These are phyloP conservation scores for Dugesia japonica DNA, from an alignment of 2,888 invertebrate species.

Conservation along the genomic window DNA sequence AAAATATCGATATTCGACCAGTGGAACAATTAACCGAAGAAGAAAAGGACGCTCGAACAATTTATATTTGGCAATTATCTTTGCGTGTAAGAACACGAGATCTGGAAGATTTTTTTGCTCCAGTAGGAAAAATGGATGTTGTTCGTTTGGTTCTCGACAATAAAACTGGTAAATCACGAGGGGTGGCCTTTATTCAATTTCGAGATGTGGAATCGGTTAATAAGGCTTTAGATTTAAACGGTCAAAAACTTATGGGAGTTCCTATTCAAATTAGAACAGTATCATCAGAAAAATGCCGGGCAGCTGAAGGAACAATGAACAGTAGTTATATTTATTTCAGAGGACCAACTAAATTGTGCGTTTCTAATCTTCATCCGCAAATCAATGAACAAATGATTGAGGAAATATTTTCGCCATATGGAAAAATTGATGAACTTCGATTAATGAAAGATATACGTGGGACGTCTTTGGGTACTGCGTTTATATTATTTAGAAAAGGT, in stretches of 20 bases:
- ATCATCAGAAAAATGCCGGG: background rate
- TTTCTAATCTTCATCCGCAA: constrained; percentile 90
- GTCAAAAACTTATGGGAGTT: constrained; percentile 61
- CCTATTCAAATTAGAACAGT: constrained; percentile 55
- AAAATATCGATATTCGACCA: background rate
- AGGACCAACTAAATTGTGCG: constrained; percentile 87
- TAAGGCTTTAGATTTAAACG: constrained; percentile 78
- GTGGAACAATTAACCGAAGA: constrained; percentile 55
- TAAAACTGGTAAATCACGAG: constrained; percentile 85
- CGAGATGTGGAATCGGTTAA: constrained; percentile 90
- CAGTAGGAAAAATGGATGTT: constrained; percentile 88
- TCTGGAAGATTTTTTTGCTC: constrained; percentile 91
- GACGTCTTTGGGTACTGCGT: constrained; percentile 88
- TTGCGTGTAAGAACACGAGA: constrained; percentile 79
- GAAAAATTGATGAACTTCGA: constrained; percentile 57
- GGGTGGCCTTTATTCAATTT: constrained; percentile 98
- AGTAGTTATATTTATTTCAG: background rate
- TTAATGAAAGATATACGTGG: constrained; percentile 85
- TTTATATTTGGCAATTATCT: constrained; percentile 93
- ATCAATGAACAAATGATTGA: constrained; percentile 94
- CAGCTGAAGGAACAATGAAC: background rate
- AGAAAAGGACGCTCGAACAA: constrained; percentile 90
- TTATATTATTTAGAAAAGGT: constrained; percentile 83
- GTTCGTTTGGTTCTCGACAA: constrained; percentile 94
- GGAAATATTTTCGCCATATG: constrained; percentile 95